Evolutionary conservation across 2,888 invertebrate species (phyloP).

Genomic region (Anoncus sp.): DNA sequence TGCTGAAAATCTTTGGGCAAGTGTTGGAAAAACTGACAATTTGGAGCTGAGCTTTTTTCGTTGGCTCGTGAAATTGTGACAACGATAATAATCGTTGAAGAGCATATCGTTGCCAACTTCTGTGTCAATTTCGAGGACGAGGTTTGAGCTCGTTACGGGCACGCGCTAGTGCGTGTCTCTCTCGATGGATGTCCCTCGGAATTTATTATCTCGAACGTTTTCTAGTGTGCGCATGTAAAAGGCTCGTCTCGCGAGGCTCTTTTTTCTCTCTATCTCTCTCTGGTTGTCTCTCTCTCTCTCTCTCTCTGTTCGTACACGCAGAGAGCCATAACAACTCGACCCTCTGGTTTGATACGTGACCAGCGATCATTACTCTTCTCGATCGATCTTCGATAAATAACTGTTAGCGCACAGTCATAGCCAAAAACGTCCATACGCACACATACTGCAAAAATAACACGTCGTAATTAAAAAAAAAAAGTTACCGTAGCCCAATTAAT

Average conservation of each 20-base stretch:
- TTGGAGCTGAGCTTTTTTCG: no score
- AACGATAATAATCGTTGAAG: no score
- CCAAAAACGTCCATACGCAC: constrained; percentile 1
- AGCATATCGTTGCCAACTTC: neutral
- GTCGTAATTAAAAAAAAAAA: constrained; percentile 5
- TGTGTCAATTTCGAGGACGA: constrained; percentile 59
- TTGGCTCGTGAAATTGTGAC: no score
- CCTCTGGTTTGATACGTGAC: constrained; percentile 51
- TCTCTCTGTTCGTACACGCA: neutral
- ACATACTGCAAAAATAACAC: constrained; percentile 19
- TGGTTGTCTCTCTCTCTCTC: constrained; percentile 6
- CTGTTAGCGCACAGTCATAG: constrained; percentile 12
- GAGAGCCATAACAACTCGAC: constrained; percentile 24
- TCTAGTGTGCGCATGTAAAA: constrained; percentile 44
- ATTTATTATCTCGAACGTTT: constrained; percentile 66
- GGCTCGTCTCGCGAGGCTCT: constrained; percentile 49
- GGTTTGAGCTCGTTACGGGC: constrained; percentile 58
- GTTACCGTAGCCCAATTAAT: no score
- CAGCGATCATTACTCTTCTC: constrained; percentile 39
- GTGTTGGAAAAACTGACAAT: no score
- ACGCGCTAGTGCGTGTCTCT: constrained; percentile 55
- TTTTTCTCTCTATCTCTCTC: constrained; percentile 47
- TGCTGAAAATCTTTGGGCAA: no score
- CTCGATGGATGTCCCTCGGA: constrained; percentile 63
- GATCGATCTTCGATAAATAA: constrained; percentile 39